phyloP scores from a whole-genome alignment of 35 echinoderm and acorn worm genomes.

The Lytechinus pictus region DNA sequence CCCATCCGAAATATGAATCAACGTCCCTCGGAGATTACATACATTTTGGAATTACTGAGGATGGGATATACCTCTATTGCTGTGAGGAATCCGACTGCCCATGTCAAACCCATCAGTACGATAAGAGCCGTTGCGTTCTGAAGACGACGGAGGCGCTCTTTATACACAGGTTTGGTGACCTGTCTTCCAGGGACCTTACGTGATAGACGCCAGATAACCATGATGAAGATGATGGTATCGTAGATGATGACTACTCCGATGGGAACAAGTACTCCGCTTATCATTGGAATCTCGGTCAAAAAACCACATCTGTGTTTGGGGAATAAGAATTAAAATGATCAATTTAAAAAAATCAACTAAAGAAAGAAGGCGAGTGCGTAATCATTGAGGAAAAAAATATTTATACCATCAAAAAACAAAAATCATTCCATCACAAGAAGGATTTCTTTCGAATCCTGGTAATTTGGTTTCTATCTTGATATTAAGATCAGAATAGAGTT shows the following conservation, averaged over 20 bases:
- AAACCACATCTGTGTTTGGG: constrained; percentile 24
- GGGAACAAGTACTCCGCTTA: constrained; percentile 32
- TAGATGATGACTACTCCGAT: constrained; percentile 31
- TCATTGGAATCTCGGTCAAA: neutral
- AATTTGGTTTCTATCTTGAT: too few relatives aligned
- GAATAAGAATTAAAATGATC: neutral
- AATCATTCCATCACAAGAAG: too few relatives aligned
- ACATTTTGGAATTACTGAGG: too few relatives aligned
- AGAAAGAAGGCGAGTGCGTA: too few relatives aligned
- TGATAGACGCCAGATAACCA: constrained; percentile 21
- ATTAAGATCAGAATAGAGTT: too few relatives aligned
- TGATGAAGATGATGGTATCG: constrained; percentile 31
- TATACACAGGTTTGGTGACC: constrained; percentile 29
- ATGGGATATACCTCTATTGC: neutral
- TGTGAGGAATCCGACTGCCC: constrained; percentile 64
- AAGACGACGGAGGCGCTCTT: constrained; percentile 4
- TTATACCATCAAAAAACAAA: too few relatives aligned
- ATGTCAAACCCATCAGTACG: constrained; percentile 66
- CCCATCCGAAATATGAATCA: too few relatives aligned
- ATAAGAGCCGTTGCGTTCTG: constrained; percentile 50
- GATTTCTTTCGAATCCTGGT: too few relatives aligned
- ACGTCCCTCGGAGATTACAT: too few relatives aligned
- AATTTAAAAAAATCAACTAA: neutral
- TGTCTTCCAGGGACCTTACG: neutral
- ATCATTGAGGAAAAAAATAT: too few relatives aligned